These are phyloP conservation scores for Amphipyra tragopoginis DNA, from an alignment of 2,888 invertebrate genomes.

Conservation along the genomic window DNA sequence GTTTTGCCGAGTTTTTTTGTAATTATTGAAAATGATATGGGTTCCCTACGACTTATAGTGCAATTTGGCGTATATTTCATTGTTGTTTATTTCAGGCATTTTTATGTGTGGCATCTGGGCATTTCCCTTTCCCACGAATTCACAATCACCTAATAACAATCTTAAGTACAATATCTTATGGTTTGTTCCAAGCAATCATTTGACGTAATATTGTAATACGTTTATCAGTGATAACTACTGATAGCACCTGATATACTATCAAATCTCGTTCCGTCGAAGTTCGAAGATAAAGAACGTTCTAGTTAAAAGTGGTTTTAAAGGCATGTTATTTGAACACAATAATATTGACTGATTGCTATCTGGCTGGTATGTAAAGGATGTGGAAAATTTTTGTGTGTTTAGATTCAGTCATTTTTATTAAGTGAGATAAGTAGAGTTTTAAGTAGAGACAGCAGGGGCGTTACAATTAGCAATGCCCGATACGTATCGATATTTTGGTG, in stretches of 20 bases:
- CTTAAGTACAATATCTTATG: slow-evolving; percentile 5
- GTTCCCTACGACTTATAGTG: too few species aligned
- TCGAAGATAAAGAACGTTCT: slow-evolving; percentile 29
- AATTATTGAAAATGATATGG: too few species aligned
- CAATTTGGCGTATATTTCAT: too few species aligned
- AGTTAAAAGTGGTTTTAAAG: slow-evolving; percentile 35
- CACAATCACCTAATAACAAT: slow-evolving; percentile 21
- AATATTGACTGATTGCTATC: slow-evolving; percentile 23
- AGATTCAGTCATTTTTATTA: too few species aligned
- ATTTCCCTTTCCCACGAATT: slow-evolving; percentile 49
- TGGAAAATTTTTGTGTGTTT: slow-evolving; percentile 3
- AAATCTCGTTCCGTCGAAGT: slow-evolving; percentile 9
- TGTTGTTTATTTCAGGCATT: too few species aligned
- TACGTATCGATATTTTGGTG: too few species aligned
- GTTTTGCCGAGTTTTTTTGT: too few species aligned
- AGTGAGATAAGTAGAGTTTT: too few species aligned
- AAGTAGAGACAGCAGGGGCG: too few species aligned
- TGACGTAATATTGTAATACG: slow-evolving; percentile 28
- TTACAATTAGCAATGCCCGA: too few species aligned
- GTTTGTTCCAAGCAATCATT: slow-evolving; percentile 6
- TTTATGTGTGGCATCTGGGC: too few species aligned
- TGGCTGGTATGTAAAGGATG: slow-evolving; percentile 28
- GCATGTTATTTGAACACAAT: slow-evolving; percentile 13
- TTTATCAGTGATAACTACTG: slow-evolving; percentile 30
- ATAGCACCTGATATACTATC: slow-evolving; percentile 35